A percentile compares a stretch with the other conserved stretches of the same genome.
Evolutionary conservation across 2,113 vertebrate species (phyloP).

Genomic region (Mustela lutreola): DNA sequence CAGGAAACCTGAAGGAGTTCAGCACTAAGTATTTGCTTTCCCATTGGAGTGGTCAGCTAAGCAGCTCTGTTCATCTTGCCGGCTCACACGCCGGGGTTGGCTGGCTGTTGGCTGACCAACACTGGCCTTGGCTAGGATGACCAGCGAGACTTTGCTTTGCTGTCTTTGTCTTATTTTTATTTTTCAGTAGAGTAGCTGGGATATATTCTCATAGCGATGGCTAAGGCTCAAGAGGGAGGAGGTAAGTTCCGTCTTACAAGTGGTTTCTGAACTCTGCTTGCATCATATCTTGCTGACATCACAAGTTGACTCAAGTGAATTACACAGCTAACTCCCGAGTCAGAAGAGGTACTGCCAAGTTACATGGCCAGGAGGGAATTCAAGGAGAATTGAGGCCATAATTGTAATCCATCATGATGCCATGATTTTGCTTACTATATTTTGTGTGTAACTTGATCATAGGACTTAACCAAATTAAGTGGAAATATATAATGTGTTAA

Average conservation of each 20-base stretch:
- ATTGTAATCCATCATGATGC: neutral
- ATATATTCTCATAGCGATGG: neutral
- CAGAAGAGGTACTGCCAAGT: neutral
- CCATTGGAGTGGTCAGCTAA: neutral
- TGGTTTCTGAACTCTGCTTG: neutral
- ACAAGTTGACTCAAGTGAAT: neutral
- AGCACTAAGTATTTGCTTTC: neutral
- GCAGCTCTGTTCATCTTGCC: neutral
- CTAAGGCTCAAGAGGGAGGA: neutral
- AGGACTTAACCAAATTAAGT: neutral
- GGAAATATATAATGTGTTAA: neutral
- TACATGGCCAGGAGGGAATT: neutral
- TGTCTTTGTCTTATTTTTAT: neutral
- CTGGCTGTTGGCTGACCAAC: neutral
- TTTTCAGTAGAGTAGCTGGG: neutral
- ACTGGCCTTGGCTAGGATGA: neutral
- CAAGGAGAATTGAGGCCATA: neutral
- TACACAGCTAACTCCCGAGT: neutral
- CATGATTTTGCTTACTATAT: neutral
- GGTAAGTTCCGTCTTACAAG: neutral
- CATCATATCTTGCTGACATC: neutral
- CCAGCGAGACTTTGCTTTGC: neutral
- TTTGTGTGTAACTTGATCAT: constrained; percentile 5
- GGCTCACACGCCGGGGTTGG: neutral
- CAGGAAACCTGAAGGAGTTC: neutral